Conservation (phyloP, 2,797 vertebrate genomes). For the Gymnoscopelus braueri region DNA sequence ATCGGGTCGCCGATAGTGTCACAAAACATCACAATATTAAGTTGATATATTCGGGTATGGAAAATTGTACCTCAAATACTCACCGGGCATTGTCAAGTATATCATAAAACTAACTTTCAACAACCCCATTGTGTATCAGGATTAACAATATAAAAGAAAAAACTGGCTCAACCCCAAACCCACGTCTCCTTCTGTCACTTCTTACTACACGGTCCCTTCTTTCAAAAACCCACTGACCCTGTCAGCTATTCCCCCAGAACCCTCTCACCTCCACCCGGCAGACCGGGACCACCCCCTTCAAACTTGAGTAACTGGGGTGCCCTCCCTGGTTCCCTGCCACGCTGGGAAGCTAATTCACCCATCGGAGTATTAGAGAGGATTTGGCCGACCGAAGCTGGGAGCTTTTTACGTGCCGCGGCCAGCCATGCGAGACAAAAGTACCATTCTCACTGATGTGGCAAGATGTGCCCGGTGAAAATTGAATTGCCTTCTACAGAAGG, state of each 20-base stretch:
- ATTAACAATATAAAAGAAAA: no score
- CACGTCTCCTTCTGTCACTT: slow-evolving; percentile 28
- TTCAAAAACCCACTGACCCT: slow-evolving; percentile 44
- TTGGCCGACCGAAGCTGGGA: slow-evolving; percentile 26
- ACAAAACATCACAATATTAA: no score
- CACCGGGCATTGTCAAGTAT: no score
- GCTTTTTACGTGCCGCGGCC: slow-evolving; percentile 45
- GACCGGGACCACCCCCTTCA: slow-evolving; percentile 42
- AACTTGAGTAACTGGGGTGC: slow-evolving; percentile 24
- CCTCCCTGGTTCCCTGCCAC: slow-evolving; percentile 15
- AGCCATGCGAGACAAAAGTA: slow-evolving; percentile 51
- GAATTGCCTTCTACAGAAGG: slow-evolving; percentile 65
- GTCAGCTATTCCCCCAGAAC: slow-evolving; percentile 14
- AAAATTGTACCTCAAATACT: no score
- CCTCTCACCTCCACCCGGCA: slow-evolving; percentile 31
- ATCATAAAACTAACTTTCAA: no score
- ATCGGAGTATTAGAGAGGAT: slow-evolving; percentile 1
- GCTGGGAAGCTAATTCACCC: slow-evolving; percentile 15
- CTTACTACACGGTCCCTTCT: slow-evolving; percentile 3
- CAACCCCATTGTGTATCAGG: no score
- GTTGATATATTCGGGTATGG: no score
- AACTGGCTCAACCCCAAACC: no score
- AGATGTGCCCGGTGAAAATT: slow-evolving; percentile 59
- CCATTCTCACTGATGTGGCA: slow-evolving; percentile 61
- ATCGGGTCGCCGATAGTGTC: no score